phyloP scores from a whole-genome alignment of 2,888 invertebrate species.

The Trissoscelio sp. region DNA sequence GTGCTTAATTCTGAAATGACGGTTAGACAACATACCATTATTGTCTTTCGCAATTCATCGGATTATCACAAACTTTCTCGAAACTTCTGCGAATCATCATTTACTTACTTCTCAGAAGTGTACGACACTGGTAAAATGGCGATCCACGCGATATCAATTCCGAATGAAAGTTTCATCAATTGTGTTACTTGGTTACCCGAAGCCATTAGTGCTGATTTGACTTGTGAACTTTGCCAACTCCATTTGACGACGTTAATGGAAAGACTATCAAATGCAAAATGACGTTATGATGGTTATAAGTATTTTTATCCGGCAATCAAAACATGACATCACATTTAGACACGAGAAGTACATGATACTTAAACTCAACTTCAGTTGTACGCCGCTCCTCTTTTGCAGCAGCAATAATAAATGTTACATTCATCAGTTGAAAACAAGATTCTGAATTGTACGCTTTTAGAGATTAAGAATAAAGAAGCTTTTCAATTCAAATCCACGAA shows the following conservation, averaged over 20 bases:
- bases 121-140: conserved; percentile 33
- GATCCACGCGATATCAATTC: conserved; percentile 49
- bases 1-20: conserved; percentile 65
- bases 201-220: conserved; percentile 52
- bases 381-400: not conserved
- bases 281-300: conserved; percentile 9
- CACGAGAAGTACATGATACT: not conserved
- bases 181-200: conserved; percentile 53
- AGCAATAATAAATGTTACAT: no score
- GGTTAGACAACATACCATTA: conserved; percentile 43
- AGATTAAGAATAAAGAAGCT: no score
- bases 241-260: conserved; percentile 38
- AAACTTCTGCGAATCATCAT: conserved; percentile 48
- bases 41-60: conserved; percentile 44
- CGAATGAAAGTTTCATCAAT: conserved; percentile 50
- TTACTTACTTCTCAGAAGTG: conserved; percentile 44
- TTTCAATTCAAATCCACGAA: no score
- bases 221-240: conserved; percentile 53
- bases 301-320: not conserved
- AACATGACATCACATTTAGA: not conserved
- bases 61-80: conserved; percentile 56
- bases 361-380: no score
- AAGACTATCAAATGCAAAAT: conserved; percentile 21
- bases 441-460: no score
- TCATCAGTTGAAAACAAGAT: no score